These are phyloP conservation scores for Campoplex capitator DNA, from an alignment of 2,888 invertebrate species.

Conservation along the genomic window DNA sequence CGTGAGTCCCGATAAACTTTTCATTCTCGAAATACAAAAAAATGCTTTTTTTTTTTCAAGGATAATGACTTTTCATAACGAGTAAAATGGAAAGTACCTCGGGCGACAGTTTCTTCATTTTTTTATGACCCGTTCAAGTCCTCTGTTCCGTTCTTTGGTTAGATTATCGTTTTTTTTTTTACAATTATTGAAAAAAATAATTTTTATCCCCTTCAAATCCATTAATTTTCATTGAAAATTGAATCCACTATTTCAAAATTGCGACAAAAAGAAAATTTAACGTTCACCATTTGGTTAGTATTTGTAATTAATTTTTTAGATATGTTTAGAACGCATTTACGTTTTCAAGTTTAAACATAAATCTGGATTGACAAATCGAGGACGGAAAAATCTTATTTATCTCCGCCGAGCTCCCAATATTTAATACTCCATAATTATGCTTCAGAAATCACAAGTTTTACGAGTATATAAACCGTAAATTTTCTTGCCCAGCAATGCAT, in stretches of 20 bases:
- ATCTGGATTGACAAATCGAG: background rate
- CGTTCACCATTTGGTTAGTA: background rate
- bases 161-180: background rate
- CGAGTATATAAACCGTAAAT: background rate
- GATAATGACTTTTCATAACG: conserved; percentile 5
- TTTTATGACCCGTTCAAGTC: background rate
- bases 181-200: background rate
- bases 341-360: background rate
- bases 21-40: background rate
- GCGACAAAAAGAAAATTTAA: background rate
- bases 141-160: background rate
- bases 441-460: conserved; percentile 20
- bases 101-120: conserved; percentile 3
- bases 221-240: too few relatives aligned
- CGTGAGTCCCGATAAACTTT: conserved; percentile 70
- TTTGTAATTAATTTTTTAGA: background rate
- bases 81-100: background rate
- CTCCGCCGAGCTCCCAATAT: background rate
- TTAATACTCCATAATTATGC: background rate
- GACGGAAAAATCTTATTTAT: background rate
- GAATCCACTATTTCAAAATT: background rate
- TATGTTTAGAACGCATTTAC: background rate
- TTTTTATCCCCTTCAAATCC: background rate
- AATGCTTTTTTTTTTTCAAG: conserved; percentile 1
- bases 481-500: background rate